Evolutionary conservation across 2,797 vertebrate species (phyloP).

Genomic region (Dendrocincla fuliginosa): DNA sequence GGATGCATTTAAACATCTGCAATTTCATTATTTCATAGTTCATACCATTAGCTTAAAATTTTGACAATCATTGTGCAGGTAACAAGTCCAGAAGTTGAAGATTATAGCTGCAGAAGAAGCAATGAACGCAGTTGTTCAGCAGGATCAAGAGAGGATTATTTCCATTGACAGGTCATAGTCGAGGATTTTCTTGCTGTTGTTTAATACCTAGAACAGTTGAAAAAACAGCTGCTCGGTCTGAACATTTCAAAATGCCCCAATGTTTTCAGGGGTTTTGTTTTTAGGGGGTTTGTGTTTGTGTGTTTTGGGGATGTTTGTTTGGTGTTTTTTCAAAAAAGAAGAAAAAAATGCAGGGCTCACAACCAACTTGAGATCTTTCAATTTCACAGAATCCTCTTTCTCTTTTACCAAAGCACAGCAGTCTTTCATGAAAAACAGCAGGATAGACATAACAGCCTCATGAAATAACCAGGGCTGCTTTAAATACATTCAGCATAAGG

Average conservation of each 20-base stretch:
- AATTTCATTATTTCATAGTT: slow-evolving; percentile 8
- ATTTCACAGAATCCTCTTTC: neutral
- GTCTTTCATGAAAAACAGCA: neutral
- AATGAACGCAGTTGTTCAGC: slow-evolving; percentile 17
- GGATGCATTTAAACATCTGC: neutral
- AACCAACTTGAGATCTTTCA: neutral
- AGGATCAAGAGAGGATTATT: slow-evolving; percentile 29
- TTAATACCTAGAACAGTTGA: slow-evolving; percentile 64
- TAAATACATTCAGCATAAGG: neutral
- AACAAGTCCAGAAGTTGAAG: neutral
- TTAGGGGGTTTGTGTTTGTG: neutral
- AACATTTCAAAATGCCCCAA: neutral
- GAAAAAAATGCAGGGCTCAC: neutral
- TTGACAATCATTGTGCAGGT: neutral
- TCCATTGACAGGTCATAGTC: slow-evolving; percentile 18
- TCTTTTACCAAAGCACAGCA: neutral
- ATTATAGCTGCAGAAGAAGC: neutral
- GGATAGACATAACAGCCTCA: neutral
- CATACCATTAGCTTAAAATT: neutral
- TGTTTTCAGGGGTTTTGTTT: neutral
- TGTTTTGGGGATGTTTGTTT: neutral
- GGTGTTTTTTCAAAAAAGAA: neutral
- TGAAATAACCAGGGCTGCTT: neutral
- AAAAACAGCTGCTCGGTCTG: slow-evolving; percentile 30
- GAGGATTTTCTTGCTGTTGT: slow-evolving; percentile 40